Percentiles rank a stretch among this genome's conserved stretches.
These are phyloP conservation scores for Strix aluco DNA, from an alignment of 2,113 vertebrate genomes.

Conservation along the genomic window DNA sequence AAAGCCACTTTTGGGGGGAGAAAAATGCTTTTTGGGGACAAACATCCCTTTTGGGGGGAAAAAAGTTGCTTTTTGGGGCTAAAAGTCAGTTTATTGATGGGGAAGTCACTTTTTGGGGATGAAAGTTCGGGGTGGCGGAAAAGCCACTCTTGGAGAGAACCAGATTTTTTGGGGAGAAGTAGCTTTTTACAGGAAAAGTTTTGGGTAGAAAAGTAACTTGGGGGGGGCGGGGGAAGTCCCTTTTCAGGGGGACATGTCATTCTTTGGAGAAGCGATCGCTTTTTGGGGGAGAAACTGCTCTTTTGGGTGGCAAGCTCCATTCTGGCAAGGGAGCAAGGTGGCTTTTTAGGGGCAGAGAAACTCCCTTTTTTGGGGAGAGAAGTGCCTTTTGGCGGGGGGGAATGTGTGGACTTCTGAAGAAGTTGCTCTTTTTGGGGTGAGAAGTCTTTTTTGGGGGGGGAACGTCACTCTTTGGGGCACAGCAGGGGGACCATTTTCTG, in stretches of 20 bases:
- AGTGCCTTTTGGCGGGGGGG: neutral
- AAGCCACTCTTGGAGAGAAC: neutral
- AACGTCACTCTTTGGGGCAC: neutral
- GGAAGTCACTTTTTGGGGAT: neutral
- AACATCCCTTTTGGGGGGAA: neutral
- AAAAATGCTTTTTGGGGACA: neutral
- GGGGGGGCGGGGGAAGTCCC: neutral
- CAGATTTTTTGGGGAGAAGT: accelerated
- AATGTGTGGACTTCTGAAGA: neutral
- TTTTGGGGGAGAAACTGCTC: neutral
- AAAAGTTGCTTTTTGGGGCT: neutral
- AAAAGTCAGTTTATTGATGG: neutral
- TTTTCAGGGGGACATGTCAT: accelerated
- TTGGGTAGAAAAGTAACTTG: neutral
- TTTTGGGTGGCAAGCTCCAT: neutral
- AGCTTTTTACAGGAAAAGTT: neutral
- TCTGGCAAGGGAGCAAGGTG: accelerated
- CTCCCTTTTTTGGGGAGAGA: neutral
- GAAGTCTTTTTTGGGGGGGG: neutral
- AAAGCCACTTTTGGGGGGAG: neutral
- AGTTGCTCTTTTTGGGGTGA: neutral
- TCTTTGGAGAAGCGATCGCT: accelerated
- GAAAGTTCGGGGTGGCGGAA: neutral
- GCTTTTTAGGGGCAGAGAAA: neutral
- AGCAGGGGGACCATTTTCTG: neutral